phyloP scores from a whole-genome alignment of 2,888 invertebrate species.

The Drosophila mettleri region DNA sequence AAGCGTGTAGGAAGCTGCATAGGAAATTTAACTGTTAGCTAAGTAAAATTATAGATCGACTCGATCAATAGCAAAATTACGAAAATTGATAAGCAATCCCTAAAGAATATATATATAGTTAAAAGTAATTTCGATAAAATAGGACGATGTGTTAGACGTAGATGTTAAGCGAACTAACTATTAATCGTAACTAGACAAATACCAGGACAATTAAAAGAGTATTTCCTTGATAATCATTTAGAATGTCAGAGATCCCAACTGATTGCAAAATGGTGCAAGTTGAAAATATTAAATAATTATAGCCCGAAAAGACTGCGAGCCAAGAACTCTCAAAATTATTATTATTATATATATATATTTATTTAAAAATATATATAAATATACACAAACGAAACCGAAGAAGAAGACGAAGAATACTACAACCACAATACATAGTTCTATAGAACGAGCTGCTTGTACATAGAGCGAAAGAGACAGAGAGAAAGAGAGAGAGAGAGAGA shows the following conservation, averaged over 20 bases:
- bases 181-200: conserved; percentile 62
- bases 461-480: conserved; percentile 16
- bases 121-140: conserved; percentile 32
- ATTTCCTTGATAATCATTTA: conserved; percentile 75
- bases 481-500: conserved; percentile 1
- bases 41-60: conserved; percentile 10
- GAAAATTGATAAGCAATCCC: conserved; percentile 73
- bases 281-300: conserved; percentile 59
- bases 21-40: conserved; percentile 57
- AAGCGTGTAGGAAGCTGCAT: conserved; percentile 52
- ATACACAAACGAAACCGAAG: conserved; percentile 32
- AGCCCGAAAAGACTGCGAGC: conserved; percentile 82
- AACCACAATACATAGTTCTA: conserved; percentile 29
- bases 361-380: conserved; percentile 7
- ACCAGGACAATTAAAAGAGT: conserved; percentile 65
- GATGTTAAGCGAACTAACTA: conserved; percentile 28
- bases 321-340: conserved; percentile 78
- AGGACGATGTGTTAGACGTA: conserved; percentile 38
- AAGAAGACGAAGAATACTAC: conserved; percentile 20
- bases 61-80: conserved; percentile 24
- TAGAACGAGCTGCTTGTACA: conserved; percentile 23
- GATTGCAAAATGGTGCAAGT: conserved; percentile 39
- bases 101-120: conserved; percentile 1
- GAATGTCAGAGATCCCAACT: conserved; percentile 52
- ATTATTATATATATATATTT: conserved; percentile 41